Percentiles rank a stretch among this genome's conserved stretches.
Evolutionary conservation across 2,113 vertebrate genomes (phyloP).

Genomic region (Engystomops pustulosus): DNA sequence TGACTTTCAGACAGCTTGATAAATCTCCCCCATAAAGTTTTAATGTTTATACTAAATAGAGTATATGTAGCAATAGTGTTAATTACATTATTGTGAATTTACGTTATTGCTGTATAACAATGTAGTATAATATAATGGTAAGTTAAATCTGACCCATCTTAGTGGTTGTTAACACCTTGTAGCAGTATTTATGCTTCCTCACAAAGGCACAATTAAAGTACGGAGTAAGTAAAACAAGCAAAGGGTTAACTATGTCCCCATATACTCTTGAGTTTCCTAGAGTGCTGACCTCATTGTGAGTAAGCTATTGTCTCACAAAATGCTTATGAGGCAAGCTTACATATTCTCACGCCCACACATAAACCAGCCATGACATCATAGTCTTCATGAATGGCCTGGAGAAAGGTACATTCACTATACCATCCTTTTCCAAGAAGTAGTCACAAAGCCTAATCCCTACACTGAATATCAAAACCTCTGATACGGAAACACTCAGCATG

Average conservation of each 20-base stretch:
- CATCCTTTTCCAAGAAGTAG: neutral
- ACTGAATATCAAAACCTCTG: neutral
- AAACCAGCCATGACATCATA: conserved; percentile 40
- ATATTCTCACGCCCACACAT: conserved; percentile 43
- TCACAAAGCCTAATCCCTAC: neutral
- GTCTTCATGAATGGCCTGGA: neutral
- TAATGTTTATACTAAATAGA: too few species aligned
- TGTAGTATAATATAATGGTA: too few species aligned
- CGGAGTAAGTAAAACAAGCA: neutral
- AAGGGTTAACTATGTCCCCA: conserved; percentile 4
- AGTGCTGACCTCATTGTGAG: conserved; percentile 41
- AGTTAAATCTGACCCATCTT: too few species aligned
- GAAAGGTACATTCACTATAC: conserved; percentile 25
- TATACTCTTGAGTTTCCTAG: neutral
- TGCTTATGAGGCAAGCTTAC: conserved; percentile 16
- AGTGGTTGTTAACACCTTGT: neutral
- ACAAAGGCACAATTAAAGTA: neutral
- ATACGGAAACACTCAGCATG: neutral
- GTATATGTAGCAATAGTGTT: too few species aligned
- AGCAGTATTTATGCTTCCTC: neutral
- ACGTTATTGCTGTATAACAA: too few species aligned
- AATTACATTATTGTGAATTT: too few species aligned
- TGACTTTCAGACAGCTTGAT: too few species aligned
- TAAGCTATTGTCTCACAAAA: conserved; percentile 44
- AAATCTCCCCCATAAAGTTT: too few species aligned